Percentiles rank a stretch among this genome's conserved stretches.
phyloP scores from a whole-genome alignment of 2,797 vertebrate species.

The Pangasius krempfi region DNA sequence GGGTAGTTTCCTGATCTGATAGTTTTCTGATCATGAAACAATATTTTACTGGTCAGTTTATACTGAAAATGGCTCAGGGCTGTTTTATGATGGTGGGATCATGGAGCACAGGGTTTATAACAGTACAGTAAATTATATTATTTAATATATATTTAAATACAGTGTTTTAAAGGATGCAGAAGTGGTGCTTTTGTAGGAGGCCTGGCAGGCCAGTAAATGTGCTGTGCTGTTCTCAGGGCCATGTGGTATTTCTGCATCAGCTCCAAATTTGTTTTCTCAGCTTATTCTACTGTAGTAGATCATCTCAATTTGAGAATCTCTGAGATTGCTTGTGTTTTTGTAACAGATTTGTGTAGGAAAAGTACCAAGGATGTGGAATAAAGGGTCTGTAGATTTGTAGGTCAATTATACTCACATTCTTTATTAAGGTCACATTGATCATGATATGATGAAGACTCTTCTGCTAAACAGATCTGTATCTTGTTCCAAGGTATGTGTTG shows the following conservation, averaged over 20 bases:
- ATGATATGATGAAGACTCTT: neutral
- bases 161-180: neutral
- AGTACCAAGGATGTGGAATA: neutral
- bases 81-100: neutral
- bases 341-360: neutral
- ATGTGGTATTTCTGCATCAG: constrained; percentile 41
- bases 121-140: neutral
- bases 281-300: neutral
- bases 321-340: neutral
- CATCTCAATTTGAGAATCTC: constrained; percentile 4
- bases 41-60: neutral
- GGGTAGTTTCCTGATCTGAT: neutral
- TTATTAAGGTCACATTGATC: neutral
- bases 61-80: neutral
- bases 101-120: neutral
- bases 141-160: neutral
- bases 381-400: neutral
- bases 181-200: neutral
- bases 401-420: neutral
- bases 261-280: constrained; percentile 31
- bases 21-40: neutral
- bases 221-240: constrained; percentile 40
- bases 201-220: constrained; percentile 33
- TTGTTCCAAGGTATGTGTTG: neutral
- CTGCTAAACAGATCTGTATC: neutral